Conservation (phyloP, 2,888 invertebrate genomes). For the Apodemia zela region DNA sequence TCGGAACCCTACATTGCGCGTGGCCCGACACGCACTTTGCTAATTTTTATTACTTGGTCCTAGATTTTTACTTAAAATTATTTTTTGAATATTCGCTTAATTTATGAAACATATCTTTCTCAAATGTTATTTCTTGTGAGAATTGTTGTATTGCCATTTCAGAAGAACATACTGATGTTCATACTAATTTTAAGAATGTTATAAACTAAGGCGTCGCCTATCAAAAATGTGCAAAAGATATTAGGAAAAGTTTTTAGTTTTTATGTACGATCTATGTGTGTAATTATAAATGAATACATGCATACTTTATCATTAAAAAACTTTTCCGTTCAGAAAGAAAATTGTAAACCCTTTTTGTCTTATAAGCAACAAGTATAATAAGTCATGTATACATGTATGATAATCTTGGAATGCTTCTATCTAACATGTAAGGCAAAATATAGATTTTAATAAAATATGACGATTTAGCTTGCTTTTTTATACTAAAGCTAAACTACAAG, state of each 20-base stretch:
- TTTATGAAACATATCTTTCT: background rate
- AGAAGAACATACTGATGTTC: slow-evolving; percentile 16
- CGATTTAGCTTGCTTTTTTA: too few relatives aligned
- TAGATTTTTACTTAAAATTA: background rate
- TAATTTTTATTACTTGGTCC: background rate
- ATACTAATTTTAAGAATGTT: background rate
- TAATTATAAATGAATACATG: background rate
- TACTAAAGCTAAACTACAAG: too few relatives aligned
- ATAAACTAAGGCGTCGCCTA: background rate
- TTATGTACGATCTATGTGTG: background rate
- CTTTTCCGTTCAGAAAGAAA: background rate
- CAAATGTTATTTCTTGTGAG: background rate
- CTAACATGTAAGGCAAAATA: too few relatives aligned
- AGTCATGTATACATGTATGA: too few relatives aligned
- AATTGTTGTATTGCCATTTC: slow-evolving; percentile 17
- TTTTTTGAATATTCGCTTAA: background rate
- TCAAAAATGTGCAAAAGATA: background rate
- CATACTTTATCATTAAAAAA: background rate
- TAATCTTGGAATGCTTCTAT: too few relatives aligned
- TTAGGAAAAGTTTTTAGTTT: slow-evolving; percentile 1
- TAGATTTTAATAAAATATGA: too few relatives aligned
- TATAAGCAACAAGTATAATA: background rate
- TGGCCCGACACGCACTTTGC: too few relatives aligned
- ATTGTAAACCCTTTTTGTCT: background rate
- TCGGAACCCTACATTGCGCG: too few relatives aligned